These are phyloP conservation scores for Corythornis cristatus DNA, from an alignment of 2,113 vertebrate genomes.

Conservation along the genomic window DNA sequence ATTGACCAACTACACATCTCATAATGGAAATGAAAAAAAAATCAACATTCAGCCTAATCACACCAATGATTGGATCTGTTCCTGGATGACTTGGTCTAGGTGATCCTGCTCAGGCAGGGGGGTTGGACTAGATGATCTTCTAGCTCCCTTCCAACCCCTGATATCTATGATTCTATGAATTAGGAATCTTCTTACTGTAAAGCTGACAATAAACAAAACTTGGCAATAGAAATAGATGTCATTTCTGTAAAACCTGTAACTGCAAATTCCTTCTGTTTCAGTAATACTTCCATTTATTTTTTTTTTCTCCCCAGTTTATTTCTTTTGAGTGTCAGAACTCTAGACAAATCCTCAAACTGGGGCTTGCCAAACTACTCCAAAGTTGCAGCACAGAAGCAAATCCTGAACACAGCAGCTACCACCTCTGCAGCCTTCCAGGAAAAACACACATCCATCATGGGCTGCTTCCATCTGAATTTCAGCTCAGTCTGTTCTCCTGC, in stretches of 20 bases:
- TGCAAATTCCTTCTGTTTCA: not conserved
- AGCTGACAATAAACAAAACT: not conserved
- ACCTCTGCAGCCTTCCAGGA: not conserved
- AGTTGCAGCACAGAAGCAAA: not conserved
- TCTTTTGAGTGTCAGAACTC: not conserved
- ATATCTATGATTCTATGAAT: too few relatives aligned
- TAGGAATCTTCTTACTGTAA: not conserved
- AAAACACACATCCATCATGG: not conserved
- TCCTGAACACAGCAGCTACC: not conserved
- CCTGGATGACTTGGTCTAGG: too few relatives aligned
- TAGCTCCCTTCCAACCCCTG: too few relatives aligned
- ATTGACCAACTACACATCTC: not conserved
- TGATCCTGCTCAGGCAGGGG: too few relatives aligned
- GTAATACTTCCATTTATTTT: not conserved
- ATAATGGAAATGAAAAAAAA: not conserved
- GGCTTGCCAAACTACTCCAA: not conserved
- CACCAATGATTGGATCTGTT: not conserved
- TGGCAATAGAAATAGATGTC: not conserved
- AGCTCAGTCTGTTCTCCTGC: not conserved
- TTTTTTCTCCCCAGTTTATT: not conserved
- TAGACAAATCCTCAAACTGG: not conserved
- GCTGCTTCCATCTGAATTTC: not conserved
- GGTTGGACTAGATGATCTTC: too few relatives aligned
- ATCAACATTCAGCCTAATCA: not conserved
- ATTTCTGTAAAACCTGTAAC: not conserved